phyloP scores from a whole-genome alignment of 2,888 invertebrate genomes.

The Mythimna vitellina region DNA sequence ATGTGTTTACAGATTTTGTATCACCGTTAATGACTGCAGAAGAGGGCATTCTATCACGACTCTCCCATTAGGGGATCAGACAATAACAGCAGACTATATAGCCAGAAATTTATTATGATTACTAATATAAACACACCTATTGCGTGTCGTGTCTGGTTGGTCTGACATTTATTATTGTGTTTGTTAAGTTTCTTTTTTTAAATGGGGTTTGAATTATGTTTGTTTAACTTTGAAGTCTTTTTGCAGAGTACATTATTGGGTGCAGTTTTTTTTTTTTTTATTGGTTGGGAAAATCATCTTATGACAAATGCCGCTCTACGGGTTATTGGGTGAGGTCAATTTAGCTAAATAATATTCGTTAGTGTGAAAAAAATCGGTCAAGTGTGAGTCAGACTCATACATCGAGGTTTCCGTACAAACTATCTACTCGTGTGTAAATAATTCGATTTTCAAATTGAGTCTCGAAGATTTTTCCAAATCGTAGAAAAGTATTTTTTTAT shows the following conservation, averaged over 20 bases:
- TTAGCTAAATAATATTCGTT: not conserved
- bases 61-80: conserved; percentile 79
- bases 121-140: conserved; percentile 78
- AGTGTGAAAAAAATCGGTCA: too few relatives aligned
- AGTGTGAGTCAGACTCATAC: too few relatives aligned
- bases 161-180: conserved; percentile 62
- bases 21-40: conserved; percentile 67
- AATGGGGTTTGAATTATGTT: not conserved
- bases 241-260: not conserved
- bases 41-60: conserved; percentile 83
- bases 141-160: conserved; percentile 69
- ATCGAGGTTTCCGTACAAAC: too few relatives aligned
- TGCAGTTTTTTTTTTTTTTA: too few relatives aligned
- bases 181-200: conserved; percentile 42
- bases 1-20: conserved; percentile 59
- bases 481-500: too few relatives aligned
- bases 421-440: too few relatives aligned
- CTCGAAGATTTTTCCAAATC: too few relatives aligned
- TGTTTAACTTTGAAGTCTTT: not conserved
- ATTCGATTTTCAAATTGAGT: too few relatives aligned
- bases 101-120: conserved; percentile 83
- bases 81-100: conserved; percentile 83
- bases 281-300: too few relatives aligned
- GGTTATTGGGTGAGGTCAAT: not conserved
- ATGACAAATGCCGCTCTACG: too few relatives aligned